These are phyloP conservation scores for Lepilemur septentrionalis DNA, from an alignment of 2,797 vertebrate genomes.

Conservation along the genomic window DNA sequence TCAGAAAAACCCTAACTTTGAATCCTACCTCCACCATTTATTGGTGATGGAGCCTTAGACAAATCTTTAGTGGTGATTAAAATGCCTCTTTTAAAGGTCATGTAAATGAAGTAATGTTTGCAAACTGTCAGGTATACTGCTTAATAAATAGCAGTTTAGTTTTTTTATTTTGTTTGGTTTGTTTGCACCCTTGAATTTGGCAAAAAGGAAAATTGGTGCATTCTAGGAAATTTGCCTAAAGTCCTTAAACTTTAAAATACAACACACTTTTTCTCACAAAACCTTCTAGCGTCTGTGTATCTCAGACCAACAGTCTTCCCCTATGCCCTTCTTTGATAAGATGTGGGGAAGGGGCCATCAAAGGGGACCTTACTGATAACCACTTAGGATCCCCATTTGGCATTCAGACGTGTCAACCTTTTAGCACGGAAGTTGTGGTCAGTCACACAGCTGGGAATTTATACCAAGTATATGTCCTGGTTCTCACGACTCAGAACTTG, in stretches of 20 bases:
- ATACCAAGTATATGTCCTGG: background rate
- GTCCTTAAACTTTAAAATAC: slow-evolving; percentile 9
- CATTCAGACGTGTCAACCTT: background rate
- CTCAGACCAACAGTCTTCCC: background rate
- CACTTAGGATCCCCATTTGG: background rate
- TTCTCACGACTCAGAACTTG: background rate
- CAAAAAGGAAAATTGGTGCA: background rate
- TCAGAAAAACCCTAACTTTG: background rate
- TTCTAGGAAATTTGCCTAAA: background rate
- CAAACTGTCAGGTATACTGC: background rate
- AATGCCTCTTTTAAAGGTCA: background rate
- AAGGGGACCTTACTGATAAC: background rate
- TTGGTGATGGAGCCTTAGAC: background rate
- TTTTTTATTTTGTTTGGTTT: background rate
- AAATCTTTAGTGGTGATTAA: background rate
- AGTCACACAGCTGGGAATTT: background rate
- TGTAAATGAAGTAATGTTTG: background rate
- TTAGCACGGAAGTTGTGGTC: background rate
- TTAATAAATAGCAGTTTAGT: background rate
- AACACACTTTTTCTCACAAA: background rate
- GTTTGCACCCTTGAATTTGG: background rate
- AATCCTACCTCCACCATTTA: background rate
- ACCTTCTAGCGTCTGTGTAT: background rate
- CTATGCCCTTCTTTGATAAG: background rate
- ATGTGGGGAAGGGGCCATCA: background rate